These are phyloP conservation scores for Meleagris gallopavo DNA, from an alignment of 2,113 vertebrate genomes.

Conservation along the genomic window DNA sequence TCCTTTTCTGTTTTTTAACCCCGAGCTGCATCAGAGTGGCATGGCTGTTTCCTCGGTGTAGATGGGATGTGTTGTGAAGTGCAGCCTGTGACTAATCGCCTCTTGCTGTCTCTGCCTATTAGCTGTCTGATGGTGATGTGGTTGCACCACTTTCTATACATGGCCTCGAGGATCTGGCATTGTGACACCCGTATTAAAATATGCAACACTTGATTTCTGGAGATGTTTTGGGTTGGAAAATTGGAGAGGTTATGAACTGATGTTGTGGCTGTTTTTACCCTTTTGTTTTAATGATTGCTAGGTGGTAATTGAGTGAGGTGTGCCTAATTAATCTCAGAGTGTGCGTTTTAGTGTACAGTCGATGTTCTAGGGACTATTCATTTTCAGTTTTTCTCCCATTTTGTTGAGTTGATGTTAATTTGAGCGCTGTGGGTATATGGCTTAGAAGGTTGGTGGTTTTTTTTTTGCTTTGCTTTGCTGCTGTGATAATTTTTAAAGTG, in stretches of 20 bases:
- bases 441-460: neutral
- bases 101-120: conserved; percentile 62
- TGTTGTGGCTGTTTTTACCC: neutral
- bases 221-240: neutral
- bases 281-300: neutral
- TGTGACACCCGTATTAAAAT: conserved; percentile 29
- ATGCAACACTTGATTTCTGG: neutral
- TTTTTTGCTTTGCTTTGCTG: neutral
- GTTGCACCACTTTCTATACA: conserved; percentile 8
- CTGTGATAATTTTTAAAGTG: neutral
- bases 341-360: neutral
- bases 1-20: neutral
- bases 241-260: neutral
- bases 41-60: neutral
- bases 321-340: neutral
- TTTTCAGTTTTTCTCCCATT: neutral
- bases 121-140: conserved; percentile 37
- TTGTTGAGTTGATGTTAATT: neutral
- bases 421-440: neutral
- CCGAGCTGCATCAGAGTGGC: conserved; percentile 17
- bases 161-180: neutral
- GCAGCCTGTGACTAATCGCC: conserved; percentile 66
- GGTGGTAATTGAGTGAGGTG: neutral
- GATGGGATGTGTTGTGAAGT: conserved; percentile 59
- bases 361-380: neutral